Base-by-base conservation (phyloP, 1,140 invertebrate genomes). In the Melitaea cinxia region DNA sequence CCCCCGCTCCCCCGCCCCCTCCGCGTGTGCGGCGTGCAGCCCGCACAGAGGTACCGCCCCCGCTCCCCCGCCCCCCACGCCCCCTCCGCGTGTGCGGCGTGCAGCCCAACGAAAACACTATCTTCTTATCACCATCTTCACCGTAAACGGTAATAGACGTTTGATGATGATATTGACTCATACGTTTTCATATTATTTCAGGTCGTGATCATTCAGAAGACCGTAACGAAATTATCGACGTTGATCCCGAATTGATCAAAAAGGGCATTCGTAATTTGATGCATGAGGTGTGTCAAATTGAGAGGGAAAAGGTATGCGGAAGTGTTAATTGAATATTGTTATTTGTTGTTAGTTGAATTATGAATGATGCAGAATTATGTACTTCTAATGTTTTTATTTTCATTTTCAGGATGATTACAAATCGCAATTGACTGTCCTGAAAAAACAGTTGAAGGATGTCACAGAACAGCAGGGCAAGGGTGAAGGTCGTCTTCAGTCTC, bases 221-320 rank as follows among this genome's bases (percentile, higher is more conserved):
- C 53, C 82, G 93, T 77, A 93, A 93, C 69, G 85, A 92, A 7
- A 91, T 95, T 28, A 88, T 94, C 19, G 96, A 98, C 72, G 94
- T 98, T 0, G 97, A 98, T 85, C 97, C 97, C 0, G 97, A 98
- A 86, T 85, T 94, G 42, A 94, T 98, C 24, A 93, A 97, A 71
- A 96, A 96, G 86, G 96, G 96, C 6, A 94, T 98, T 0, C 92
- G 96, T 58, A 95, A 95, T 76, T 92, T 97, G 14, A 97, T 98
- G 95, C 95, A 97, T 77, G 96, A 97, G 92, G 95, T 98, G 26
- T 96, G 96, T 0, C 95, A 96, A 83, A 94, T 97, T 52, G 96
- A 98, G 89, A 92, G 96, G 17, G 96, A 98, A 85, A 94, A 95
- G 80, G 94, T 95, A 71, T 45, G 15, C 0, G 1, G n/a, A 33